phyloP scores from a whole-genome alignment of 2,113 vertebrate genomes.

The Alectura lathami region DNA sequence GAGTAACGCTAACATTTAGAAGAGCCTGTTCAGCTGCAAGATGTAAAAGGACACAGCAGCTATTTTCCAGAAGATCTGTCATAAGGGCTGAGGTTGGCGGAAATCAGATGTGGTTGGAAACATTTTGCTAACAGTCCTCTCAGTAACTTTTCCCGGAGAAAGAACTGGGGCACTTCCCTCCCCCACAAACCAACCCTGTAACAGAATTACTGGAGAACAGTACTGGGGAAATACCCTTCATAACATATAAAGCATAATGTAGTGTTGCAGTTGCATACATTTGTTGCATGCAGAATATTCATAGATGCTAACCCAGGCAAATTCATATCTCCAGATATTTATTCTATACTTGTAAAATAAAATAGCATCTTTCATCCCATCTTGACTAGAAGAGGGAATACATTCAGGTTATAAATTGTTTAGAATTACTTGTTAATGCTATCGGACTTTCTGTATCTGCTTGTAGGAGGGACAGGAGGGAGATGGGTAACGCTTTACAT shows the following conservation, averaged over 20 bases:
- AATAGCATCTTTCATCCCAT: conserved; percentile 39
- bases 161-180: not conserved
- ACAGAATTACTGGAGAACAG: not conserved
- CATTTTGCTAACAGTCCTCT: not conserved
- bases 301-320: not conserved
- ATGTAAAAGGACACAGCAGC: not conserved
- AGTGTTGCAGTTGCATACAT: not conserved
- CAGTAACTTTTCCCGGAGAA: not conserved
- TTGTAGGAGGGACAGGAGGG: conserved; percentile 1
- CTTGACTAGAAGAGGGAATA: conserved; percentile 28
- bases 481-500: not conserved
- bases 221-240: not conserved
- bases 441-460: not conserved
- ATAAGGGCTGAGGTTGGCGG: not conserved
- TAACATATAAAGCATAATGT: not conserved
- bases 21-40: not conserved
- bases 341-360: conserved; percentile 26
- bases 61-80: not conserved
- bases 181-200: fast-evolving
- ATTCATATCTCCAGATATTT: conserved; percentile 27
- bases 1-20: not conserved
- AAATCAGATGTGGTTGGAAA: not conserved
- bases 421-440: conserved; percentile 48
- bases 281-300: not conserved
- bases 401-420: conserved; percentile 48